A percentile compares a stretch with the other conserved stretches of the same genome.
These are phyloP conservation scores for Corydoras maculifer DNA, from an alignment of 2,113 vertebrate genomes.

Conservation along the genomic window DNA sequence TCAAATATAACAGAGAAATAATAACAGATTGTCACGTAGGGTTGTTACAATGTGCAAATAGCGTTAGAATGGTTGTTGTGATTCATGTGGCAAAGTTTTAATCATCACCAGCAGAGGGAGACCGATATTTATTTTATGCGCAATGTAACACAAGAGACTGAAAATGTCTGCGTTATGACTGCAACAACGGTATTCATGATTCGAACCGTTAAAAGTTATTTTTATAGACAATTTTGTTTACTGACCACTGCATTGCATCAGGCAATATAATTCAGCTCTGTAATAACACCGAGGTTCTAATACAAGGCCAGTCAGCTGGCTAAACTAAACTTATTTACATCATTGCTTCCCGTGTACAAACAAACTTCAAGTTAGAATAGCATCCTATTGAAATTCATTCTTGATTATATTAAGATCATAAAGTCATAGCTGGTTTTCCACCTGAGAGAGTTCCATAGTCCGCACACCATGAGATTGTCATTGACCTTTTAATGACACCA, in stretches of 20 bases:
- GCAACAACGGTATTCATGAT: no score
- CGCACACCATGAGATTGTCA: slow-evolving; percentile 17
- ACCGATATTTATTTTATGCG: slow-evolving; percentile 27
- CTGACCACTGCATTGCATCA: no score
- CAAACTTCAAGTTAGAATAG: neutral
- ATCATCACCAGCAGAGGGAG: slow-evolving; percentile 38
- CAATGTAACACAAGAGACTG: slow-evolving; percentile 1
- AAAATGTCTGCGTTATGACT: no score
- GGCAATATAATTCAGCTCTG: no score
- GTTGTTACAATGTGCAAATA: no score
- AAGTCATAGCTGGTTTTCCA: slow-evolving; percentile 1
- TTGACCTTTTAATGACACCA: slow-evolving; percentile 21
- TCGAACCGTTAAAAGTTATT: no score
- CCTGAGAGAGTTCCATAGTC: neutral
- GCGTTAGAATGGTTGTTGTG: neutral
- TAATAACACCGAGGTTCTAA: no score
- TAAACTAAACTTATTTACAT: no score
- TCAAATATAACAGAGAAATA: no score
- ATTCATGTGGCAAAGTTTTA: neutral
- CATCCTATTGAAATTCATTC: neutral
- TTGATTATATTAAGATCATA: neutral
- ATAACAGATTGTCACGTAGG: no score
- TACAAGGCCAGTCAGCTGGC: no score
- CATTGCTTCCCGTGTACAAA: neutral
- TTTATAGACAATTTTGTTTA: no score